Evolutionary conservation across 2,888 invertebrate genomes (phyloP), one percentile per base, ranked within the genome.

Genomic region (Ophioninae sp.): DNA sequence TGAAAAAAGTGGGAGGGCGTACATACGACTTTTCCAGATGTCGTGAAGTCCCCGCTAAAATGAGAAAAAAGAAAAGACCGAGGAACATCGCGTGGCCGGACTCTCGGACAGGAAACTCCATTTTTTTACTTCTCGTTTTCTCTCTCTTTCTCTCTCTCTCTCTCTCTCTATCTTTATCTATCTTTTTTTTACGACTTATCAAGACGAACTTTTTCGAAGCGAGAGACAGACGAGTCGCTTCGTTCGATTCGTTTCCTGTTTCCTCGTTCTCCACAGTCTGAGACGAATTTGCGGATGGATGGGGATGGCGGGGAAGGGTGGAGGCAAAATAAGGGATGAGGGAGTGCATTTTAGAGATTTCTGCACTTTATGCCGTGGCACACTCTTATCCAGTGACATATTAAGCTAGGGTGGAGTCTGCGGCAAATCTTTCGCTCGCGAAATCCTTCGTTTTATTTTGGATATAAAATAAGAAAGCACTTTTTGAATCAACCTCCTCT

Each of bases 151-250:
- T 68, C 5, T 7, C 30, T 30, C 30, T 37, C 9, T 37, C 56
- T 13, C 17, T 51, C 13, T 51, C 17, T 51, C 17, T 51, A 13
- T 51, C 20, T 41, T 44, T 6, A 37, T 68, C 5, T 7, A 30
- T 30, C 30, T 73, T 77, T 77, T 58, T 83, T 81, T 67, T 69
- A 78, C 68, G 78, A 83, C 71, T 85, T 83, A 79, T 77, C 37
- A 74, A 71, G 65, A 71, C 65, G 64, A 82, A 84, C 72, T 80
- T 76, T 80, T 61, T 30, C 22, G 17, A 39, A 67, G 39, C 13
- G 44, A 68, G 67, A 76, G 9, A 58, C n/a, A 30, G 73, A 20
- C 51, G 56, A 44, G 56, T n/a, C 3, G 51, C 1, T 67, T 76
- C 51, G 41, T 44, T 23, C 61, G 39, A 73, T 61, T 63, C 61